phyloP scores from a whole-genome alignment of 2,113 vertebrate genomes.

The Salvelinus alpinus region DNA sequence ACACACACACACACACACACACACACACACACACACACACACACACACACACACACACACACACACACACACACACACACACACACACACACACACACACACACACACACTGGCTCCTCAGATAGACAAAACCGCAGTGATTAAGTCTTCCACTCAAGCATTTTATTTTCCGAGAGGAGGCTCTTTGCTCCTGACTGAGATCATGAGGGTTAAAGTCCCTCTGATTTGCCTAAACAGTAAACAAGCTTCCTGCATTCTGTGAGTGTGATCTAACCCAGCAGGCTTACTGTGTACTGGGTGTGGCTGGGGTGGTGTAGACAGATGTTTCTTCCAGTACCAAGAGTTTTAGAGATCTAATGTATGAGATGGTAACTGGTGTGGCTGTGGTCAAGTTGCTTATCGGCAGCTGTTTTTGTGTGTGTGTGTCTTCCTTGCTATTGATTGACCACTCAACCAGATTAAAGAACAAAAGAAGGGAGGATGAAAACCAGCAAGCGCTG shows the following conservation, averaged over 20 bases:
- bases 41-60: background rate
- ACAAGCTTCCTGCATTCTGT: background rate
- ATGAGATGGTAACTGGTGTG: background rate
- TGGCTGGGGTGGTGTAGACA: too few species aligned
- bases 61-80: background rate
- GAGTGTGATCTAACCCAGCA: too few species aligned
- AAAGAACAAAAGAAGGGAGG: too few species aligned
- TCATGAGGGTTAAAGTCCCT: background rate
- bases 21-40: background rate
- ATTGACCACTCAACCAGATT: background rate
- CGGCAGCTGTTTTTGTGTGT: too few species aligned
- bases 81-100: background rate
- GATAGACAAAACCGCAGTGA: background rate
- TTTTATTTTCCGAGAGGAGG: constrained; percentile 1
- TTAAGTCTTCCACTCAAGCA: constrained; percentile 6
- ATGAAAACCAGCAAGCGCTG: too few species aligned
- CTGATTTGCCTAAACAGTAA: background rate
- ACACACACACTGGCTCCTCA: background rate
- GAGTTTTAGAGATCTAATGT: too few species aligned
- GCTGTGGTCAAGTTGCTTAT: too few species aligned
- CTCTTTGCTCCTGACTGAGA: background rate
- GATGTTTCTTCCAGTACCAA: too few species aligned
- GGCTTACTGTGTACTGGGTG: too few species aligned
- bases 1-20: background rate
- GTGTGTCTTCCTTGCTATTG: background rate